These are phyloP conservation scores for Drosophila setosimentum DNA, from an alignment of 2,888 invertebrate species.

Conservation along the genomic window DNA sequence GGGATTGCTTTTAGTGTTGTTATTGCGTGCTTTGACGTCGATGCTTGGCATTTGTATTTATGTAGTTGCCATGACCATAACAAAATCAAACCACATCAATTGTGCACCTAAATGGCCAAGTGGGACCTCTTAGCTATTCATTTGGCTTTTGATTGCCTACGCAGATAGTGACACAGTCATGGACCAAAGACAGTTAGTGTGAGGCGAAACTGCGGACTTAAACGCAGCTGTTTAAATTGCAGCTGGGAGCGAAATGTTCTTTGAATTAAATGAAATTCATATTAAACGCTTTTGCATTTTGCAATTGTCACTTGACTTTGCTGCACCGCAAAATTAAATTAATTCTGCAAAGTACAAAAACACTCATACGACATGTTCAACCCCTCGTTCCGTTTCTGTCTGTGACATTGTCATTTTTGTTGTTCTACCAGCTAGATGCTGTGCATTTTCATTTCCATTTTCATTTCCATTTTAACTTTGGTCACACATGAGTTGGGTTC, in stretches of 20 bases:
- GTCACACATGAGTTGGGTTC: constrained; percentile 75
- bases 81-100: constrained; percentile 82
- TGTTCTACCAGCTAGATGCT: constrained; percentile 29
- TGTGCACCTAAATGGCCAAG: constrained; percentile 80
- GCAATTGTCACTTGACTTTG: constrained; percentile 71
- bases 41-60: constrained; percentile 67
- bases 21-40: constrained; percentile 40
- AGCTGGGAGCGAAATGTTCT: constrained; percentile 29
- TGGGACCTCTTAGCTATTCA: constrained; percentile 81
- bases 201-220: not conserved
- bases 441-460: constrained; percentile 59
- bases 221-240: constrained; percentile 45
- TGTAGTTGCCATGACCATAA: constrained; percentile 75
- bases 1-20: constrained; percentile 62
- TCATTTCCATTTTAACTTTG: constrained; percentile 76
- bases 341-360: constrained; percentile 72
- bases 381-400: constrained; percentile 33
- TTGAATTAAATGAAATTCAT: constrained; percentile 68
- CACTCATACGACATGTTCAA: constrained; percentile 69
- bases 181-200: not conserved
- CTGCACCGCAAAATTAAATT: constrained; percentile 68
- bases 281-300: constrained; percentile 70
- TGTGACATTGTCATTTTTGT: constrained; percentile 58
- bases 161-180: constrained; percentile 10
- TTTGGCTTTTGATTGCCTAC: constrained; percentile 52